phyloP scores from a whole-genome alignment of 1,140 invertebrate genomes.

The Stegodyphus mimosarum region DNA sequence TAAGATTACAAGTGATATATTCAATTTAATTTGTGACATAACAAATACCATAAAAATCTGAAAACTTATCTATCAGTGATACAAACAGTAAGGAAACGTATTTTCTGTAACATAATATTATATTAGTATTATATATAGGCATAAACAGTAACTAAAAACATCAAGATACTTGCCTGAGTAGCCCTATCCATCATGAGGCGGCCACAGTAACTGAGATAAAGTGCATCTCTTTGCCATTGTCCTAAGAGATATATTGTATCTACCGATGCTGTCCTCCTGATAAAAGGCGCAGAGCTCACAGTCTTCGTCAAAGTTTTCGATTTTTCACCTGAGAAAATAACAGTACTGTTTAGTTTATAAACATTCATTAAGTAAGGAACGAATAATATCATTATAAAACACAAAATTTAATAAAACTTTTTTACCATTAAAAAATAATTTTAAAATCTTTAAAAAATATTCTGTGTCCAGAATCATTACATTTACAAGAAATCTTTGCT shows the following conservation, averaged over 20 bases:
- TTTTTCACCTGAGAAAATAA: conserved; percentile 26
- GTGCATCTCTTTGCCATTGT: conserved; percentile 78
- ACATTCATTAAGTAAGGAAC: background rate
- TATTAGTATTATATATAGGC: too few relatives aligned
- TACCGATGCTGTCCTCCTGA: conserved; percentile 80
- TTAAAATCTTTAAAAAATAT: background rate
- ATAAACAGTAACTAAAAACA: too few relatives aligned
- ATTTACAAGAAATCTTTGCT: too few relatives aligned
- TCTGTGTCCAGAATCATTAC: background rate
- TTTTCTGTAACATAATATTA: too few relatives aligned
- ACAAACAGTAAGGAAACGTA: too few relatives aligned
- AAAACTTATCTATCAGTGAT: too few relatives aligned
- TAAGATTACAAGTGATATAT: too few relatives aligned
- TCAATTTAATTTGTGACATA: too few relatives aligned
- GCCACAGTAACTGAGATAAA: conserved; percentile 74
- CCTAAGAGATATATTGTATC: conserved; percentile 82
- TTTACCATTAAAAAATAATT: background rate
- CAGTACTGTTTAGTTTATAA: background rate
- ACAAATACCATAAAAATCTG: too few relatives aligned
- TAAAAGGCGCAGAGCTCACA: conserved; percentile 65
- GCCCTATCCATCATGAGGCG: conserved; percentile 80
- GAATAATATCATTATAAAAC: background rate
- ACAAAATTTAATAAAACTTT: background rate
- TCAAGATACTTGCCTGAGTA: conserved; percentile 74
- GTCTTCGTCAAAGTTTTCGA: conserved; percentile 52